phyloP scores from a whole-genome alignment of 2,888 invertebrate genomes.

The Cyaniris semiargus region DNA sequence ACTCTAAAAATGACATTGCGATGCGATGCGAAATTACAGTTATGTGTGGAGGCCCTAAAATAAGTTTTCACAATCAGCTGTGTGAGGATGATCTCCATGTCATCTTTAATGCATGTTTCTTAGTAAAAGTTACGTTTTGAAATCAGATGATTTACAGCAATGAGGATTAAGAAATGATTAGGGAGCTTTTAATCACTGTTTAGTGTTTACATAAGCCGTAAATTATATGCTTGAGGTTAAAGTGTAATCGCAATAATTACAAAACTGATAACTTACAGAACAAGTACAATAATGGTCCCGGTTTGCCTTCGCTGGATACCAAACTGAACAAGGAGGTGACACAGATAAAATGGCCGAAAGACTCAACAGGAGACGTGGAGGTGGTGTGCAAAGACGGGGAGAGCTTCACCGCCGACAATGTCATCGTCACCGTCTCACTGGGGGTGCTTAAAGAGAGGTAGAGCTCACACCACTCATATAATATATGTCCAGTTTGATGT shows the following conservation, averaged over 20 bases:
- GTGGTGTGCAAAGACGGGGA: constrained; percentile 76
- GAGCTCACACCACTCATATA: constrained; percentile 30
- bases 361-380: constrained; percentile 50
- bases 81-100: too few relatives aligned
- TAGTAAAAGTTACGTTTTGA: not conserved
- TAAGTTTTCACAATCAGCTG: too few relatives aligned
- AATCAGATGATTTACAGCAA: not conserved
- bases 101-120: too few relatives aligned
- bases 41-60: too few relatives aligned
- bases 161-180: not conserved
- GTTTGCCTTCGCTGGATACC: constrained; percentile 53
- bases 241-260: not conserved
- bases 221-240: too few relatives aligned
- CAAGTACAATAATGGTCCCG: constrained; percentile 58
- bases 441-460: constrained; percentile 83
- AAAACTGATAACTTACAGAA: constrained; percentile 51
- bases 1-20: too few relatives aligned
- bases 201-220: too few relatives aligned
- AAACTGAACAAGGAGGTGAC: constrained; percentile 58
- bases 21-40: too few relatives aligned
- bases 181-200: too few relatives aligned
- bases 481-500: too few relatives aligned
- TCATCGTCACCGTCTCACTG: constrained; percentile 84
- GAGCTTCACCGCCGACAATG: constrained; percentile 79
- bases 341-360: constrained; percentile 52